Percentiles rank a stretch among this genome's conserved stretches.
phyloP scores from a whole-genome alignment of 2,113 vertebrate species.

The Rhinoderma darwinii region DNA sequence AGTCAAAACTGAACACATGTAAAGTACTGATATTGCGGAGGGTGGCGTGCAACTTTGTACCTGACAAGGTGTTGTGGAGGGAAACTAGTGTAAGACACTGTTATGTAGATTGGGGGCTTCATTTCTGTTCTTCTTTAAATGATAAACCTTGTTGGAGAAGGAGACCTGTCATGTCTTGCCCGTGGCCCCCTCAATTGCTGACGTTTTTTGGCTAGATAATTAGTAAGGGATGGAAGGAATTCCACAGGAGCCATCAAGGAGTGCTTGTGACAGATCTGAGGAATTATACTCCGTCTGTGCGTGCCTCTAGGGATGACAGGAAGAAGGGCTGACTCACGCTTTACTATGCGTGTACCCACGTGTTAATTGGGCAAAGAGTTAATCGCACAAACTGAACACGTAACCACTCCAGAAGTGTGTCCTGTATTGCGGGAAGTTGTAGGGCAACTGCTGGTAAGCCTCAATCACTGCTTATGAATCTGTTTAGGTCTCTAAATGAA shows the following conservation, averaged over 20 bases:
- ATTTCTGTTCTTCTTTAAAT: neutral
- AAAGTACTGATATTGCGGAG: neutral
- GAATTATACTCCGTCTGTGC: constrained; percentile 33
- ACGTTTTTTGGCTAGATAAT: neutral
- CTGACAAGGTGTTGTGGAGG: constrained; percentile 6
- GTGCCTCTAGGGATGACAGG: constrained; percentile 53
- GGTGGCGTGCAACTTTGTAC: neutral
- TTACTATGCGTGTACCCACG: constrained; percentile 55
- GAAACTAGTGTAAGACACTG: neutral
- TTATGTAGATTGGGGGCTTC: neutral
- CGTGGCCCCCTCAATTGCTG: neutral
- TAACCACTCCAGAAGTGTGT: constrained; percentile 3
- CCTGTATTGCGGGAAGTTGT: neutral
- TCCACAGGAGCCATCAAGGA: constrained; percentile 40
- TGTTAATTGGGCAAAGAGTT: constrained; percentile 48
- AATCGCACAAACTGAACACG: constrained; percentile 45
- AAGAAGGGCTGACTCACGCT: constrained; percentile 56
- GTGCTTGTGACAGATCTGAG: constrained; percentile 47
- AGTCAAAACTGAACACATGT: neutral
- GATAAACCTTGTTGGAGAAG: neutral
- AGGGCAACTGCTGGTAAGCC: neutral
- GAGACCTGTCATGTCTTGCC: constrained; percentile 45
- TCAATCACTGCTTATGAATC: neutral
- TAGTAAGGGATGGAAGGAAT: constrained; percentile 28
- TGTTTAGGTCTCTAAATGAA: neutral